phyloP scores from a whole-genome alignment of 2,797 vertebrate species.

The Spea hammondii region DNA sequence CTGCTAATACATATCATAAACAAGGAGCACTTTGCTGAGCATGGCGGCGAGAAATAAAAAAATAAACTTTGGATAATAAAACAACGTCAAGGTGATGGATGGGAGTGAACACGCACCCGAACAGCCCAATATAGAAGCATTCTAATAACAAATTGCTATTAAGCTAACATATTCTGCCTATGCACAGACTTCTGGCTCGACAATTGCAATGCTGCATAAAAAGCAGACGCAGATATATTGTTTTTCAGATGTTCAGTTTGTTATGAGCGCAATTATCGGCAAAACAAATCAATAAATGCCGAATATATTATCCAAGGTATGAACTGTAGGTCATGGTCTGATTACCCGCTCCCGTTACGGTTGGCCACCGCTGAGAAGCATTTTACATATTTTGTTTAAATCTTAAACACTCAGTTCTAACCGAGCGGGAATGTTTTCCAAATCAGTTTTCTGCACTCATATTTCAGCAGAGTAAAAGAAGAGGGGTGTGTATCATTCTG shows the following conservation, averaged over 20 bases:
- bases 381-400: constrained; percentile 49
- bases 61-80: constrained; percentile 54
- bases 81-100: constrained; percentile 50
- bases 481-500: background rate
- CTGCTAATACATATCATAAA: constrained; percentile 52
- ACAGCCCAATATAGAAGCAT: constrained; percentile 50
- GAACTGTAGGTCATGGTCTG: constrained; percentile 45
- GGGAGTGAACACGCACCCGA: constrained; percentile 17
- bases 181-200: constrained; percentile 41
- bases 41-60: constrained; percentile 43
- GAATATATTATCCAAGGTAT: constrained; percentile 45
- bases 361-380: constrained; percentile 35
- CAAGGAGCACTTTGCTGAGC: constrained; percentile 47
- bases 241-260: constrained; percentile 50
- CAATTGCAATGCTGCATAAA: constrained; percentile 44
- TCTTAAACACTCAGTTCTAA: constrained; percentile 21
- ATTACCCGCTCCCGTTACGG: constrained; percentile 41
- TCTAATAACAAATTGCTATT: constrained; percentile 53
- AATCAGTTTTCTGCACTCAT: constrained; percentile 5
- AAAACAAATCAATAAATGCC: constrained; percentile 50
- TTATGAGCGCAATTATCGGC: constrained; percentile 52
- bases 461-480: background rate
- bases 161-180: constrained; percentile 49
- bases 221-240: constrained; percentile 47
- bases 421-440: constrained; percentile 3